Percentiles rank a stretch among this genome's conserved stretches.
Conservation (phyloP, 1,140 invertebrate genomes). For the Plectrocnemia conspersa region DNA sequence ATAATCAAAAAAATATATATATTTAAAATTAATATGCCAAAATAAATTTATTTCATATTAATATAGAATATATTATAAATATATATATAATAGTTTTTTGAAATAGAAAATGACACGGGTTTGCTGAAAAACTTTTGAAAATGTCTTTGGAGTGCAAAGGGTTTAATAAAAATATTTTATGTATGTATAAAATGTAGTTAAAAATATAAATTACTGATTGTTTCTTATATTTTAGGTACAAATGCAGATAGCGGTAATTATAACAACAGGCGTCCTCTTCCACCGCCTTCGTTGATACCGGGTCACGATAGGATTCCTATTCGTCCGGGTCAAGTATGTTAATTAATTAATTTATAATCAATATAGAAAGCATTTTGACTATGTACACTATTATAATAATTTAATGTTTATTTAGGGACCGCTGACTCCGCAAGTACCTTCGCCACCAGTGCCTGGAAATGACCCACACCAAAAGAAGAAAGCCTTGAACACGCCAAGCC, state of each 20-base stretch:
- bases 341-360: background rate
- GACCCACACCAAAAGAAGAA: conserved; percentile 58
- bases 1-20: too few species aligned
- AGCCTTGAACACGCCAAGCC: conserved; percentile 65
- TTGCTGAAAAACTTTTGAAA: too few species aligned
- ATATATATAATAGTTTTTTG: too few species aligned
- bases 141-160: too few species aligned
- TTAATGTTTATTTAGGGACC: conserved; percentile 47
- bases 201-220: too few species aligned
- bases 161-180: too few species aligned
- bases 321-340: conserved; percentile 56
- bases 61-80: too few species aligned
- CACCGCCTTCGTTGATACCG: conserved; percentile 69
- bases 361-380: background rate
- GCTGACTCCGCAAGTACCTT: conserved; percentile 48
- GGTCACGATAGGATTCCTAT: conserved; percentile 75
- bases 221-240: conserved; percentile 47
- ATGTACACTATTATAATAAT: background rate
- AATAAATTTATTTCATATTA: too few species aligned
- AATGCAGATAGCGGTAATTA: conserved; percentile 58
- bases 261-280: conserved; percentile 63
- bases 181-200: too few species aligned
- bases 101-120: too few species aligned
- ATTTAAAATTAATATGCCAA: too few species aligned
- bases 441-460: conserved; percentile 42